These are phyloP conservation scores for Pempheris klunzingeri DNA, from an alignment of 2,797 vertebrate species.

Conservation along the genomic window DNA sequence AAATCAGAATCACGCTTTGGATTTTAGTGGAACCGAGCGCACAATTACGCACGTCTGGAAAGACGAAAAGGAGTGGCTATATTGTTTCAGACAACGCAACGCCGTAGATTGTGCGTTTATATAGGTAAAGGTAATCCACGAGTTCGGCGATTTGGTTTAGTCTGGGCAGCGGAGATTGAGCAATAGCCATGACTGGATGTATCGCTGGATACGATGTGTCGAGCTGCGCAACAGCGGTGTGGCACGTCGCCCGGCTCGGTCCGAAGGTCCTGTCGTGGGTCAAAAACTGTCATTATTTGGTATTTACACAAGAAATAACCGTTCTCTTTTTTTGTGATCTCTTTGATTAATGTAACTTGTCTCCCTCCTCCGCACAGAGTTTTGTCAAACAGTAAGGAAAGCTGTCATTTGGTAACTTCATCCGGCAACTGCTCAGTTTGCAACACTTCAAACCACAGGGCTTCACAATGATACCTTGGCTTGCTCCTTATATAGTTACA, in stretches of 20 bases:
- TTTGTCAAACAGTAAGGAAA: constrained; percentile 50
- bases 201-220: constrained; percentile 71
- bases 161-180: constrained; percentile 64
- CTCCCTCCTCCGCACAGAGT: background rate
- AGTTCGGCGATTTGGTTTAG: constrained; percentile 42
- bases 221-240: constrained; percentile 84
- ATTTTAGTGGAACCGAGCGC: constrained; percentile 67
- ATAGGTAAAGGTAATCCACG: constrained; percentile 20
- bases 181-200: constrained; percentile 70
- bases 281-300: constrained; percentile 33
- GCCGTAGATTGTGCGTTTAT: constrained; percentile 20
- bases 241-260: constrained; percentile 79
- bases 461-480: constrained; percentile 72
- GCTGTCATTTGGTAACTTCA: constrained; percentile 73
- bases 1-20: constrained; percentile 67
- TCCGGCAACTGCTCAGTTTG: constrained; percentile 67
- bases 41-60: constrained; percentile 79
- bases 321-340: background rate
- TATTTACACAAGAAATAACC: constrained; percentile 9
- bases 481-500: constrained; percentile 64
- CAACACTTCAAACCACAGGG: constrained; percentile 73
- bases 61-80: constrained; percentile 57
- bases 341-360: constrained; percentile 5
- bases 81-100: constrained; percentile 56
- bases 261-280: constrained; percentile 56